These are phyloP conservation scores for Myocastor coypus DNA, from an alignment of 2,113 vertebrate species.

Conservation along the genomic window DNA sequence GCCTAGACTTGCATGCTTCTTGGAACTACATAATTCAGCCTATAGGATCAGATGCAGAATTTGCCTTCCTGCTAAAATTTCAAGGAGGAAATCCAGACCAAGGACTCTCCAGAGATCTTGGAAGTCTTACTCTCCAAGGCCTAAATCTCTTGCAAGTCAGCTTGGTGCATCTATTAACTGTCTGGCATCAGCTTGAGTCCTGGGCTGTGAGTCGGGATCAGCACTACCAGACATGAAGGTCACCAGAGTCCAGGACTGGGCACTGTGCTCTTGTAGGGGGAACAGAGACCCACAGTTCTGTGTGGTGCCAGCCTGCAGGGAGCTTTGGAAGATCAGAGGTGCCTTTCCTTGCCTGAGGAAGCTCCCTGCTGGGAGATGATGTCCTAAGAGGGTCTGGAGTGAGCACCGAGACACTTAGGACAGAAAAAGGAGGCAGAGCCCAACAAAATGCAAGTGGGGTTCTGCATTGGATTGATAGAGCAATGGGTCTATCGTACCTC, in stretches of 20 bases:
- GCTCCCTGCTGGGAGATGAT: not conserved
- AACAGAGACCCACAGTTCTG: not conserved
- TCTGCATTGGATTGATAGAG: too few relatives aligned
- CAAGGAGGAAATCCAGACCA: not conserved
- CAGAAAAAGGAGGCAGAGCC: not conserved
- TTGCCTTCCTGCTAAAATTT: not conserved
- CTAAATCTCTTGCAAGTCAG: not conserved
- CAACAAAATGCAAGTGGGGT: not conserved
- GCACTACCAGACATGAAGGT: not conserved
- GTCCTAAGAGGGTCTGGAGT: not conserved
- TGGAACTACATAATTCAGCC: not conserved
- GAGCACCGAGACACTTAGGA: not conserved
- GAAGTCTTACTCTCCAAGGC: not conserved
- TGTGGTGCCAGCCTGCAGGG: fast-evolving
- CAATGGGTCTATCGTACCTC: not conserved
- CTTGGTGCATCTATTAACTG: not conserved
- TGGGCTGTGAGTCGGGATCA: not conserved
- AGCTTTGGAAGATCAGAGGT: not conserved
- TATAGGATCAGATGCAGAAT: not conserved
- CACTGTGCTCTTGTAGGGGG: not conserved
- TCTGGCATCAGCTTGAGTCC: fast-evolving
- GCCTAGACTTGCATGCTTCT: fast-evolving
- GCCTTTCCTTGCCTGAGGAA: not conserved
- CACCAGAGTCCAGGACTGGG: fast-evolving
- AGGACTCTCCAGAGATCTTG: not conserved